Evolutionary conservation across 2,113 vertebrate species (phyloP).

Genomic region (Eleginops maclovinus): DNA sequence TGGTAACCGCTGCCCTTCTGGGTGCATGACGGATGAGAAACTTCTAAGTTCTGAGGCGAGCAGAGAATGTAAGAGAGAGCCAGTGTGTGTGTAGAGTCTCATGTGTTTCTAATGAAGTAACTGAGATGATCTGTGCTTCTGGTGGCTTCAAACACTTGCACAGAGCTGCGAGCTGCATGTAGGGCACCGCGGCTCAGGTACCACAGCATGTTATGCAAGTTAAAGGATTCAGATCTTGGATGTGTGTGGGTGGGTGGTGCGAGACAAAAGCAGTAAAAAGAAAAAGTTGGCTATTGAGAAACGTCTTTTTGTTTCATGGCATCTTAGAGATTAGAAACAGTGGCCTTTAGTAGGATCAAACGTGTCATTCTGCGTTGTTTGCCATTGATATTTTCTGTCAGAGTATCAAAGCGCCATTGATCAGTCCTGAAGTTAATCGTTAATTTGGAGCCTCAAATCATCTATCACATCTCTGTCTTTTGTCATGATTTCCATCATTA

Average conservation of each 20-base stretch:
- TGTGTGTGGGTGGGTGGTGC: constrained; percentile 35
- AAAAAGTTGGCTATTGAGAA: constrained; percentile 1
- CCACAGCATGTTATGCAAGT: constrained; percentile 49
- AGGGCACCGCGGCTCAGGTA: constrained; percentile 61
- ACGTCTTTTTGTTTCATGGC: not conserved
- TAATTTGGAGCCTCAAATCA: constrained; percentile 15
- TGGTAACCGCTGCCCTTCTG: constrained; percentile 51
- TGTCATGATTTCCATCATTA: constrained; percentile 24
- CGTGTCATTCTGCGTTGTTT: not conserved
- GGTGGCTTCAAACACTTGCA: constrained; percentile 65
- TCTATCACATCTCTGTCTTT: constrained; percentile 1
- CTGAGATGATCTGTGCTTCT: constrained; percentile 70
- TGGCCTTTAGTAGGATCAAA: constrained; percentile 19
- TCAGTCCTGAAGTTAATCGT: not conserved
- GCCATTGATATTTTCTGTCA: not conserved
- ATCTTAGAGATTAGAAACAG: constrained; percentile 9
- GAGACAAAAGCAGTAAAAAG: constrained; percentile 4
- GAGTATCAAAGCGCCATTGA: not conserved
- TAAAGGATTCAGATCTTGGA: constrained; percentile 24
- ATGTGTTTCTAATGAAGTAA: constrained; percentile 81
- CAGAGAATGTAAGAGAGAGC: constrained; percentile 5
- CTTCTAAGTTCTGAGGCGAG: constrained; percentile 45
- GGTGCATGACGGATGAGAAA: constrained; percentile 52
- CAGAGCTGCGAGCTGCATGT: constrained; percentile 40
- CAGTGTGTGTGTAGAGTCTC: constrained; percentile 48